Base-by-base conservation (phyloP, 1,140 invertebrate species). In the Heliconius hewitsoni region DNA sequence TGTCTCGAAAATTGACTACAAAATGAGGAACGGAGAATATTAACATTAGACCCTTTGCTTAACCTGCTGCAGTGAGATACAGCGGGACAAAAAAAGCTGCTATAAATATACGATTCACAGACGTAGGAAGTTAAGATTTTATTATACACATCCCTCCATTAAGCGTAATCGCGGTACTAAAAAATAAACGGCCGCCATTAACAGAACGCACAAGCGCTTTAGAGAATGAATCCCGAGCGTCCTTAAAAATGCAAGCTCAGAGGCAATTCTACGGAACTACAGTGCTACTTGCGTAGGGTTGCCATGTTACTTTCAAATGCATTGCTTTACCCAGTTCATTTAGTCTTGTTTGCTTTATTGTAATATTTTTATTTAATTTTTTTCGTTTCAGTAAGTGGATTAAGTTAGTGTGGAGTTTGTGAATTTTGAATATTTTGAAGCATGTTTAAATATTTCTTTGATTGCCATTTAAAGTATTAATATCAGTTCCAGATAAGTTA, bases 211-310 rank as follows among this genome's bases (percentile, higher is more conserved):
- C 74, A 75, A 76, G 46, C 42, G 74, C 71, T 72, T 79, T 72
- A 74, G 80, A 74, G 73, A 81, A 83, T 57, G 82, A 81, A 80
- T 76, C 77, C 72, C 42, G 66, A 76, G 82, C 80, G 80, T 84
- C 85, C 82, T 90, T 89, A 90, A 90, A 90, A 88, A 91, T 91
- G 85, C 84, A 91, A 87, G 84, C 84, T 81, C 78, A 79, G 77
- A 85, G 86, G 85, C 85, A 84, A 88, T 86, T 83, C 85, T 81
- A 80, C 84, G 77, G 84, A 83, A 88, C 86, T 87, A 91, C 89
- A 89, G 87, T 85, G 85, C 84, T 19, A 72, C 71, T 72, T 19
- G 37, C 37, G 34, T 52, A 74, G 73, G 73, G 73, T 52, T 74
- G 73, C 37, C 46, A 30, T 37, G 4, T 42, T 9, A 30, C 60